Conservation (phyloP, 2,113 vertebrate species). For the Oriolus oriolus region DNA sequence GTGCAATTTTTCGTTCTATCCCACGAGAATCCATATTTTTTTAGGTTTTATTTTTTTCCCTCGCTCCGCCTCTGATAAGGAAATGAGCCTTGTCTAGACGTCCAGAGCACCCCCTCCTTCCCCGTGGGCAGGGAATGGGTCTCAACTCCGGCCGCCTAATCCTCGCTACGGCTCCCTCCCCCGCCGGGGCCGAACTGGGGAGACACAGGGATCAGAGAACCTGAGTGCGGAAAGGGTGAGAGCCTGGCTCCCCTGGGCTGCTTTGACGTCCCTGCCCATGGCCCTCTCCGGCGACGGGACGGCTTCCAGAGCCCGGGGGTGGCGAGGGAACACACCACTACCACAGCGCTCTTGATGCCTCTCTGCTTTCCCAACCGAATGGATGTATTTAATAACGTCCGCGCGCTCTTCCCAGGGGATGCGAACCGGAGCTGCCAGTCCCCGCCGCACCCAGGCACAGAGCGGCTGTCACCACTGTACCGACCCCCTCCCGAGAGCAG, state of each 20-base stretch:
- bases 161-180: not conserved
- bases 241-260: not conserved
- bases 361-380: not conserved
- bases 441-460: not conserved
- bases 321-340: no score
- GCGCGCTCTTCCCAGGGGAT: not conserved
- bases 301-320: not conserved
- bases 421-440: not conserved
- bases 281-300: not conserved
- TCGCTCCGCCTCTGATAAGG: conserved; percentile 45
- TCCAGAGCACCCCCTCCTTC: not conserved
- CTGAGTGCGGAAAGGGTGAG: not conserved
- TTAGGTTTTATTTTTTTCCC: not conserved
- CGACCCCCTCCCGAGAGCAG: not conserved
- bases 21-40: not conserved
- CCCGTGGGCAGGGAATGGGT: not conserved
- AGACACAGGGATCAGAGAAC: not conserved
- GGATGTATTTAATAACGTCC: not conserved
- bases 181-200: not conserved
- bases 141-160: not conserved
- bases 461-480: not conserved
- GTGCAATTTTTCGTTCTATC: not conserved
- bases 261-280: not conserved
- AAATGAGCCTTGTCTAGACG: conserved; percentile 69
- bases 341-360: not conserved